A percentile compares a stretch with the other conserved stretches of the same genome.
Evolutionary conservation across 92 coral and sea anemone species (phyloP).

Genomic region (Metridium senile): DNA sequence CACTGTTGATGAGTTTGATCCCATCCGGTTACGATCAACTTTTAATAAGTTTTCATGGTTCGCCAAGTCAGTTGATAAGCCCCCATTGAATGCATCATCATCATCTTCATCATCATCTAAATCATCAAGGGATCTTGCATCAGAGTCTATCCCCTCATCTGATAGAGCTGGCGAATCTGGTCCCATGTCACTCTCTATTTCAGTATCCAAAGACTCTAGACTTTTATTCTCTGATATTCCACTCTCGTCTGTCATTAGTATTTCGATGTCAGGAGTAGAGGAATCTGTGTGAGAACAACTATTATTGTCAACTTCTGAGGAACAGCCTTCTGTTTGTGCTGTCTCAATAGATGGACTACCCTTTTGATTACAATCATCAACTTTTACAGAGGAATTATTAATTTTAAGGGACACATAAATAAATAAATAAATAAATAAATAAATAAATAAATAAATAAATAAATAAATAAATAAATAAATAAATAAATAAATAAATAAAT

Average conservation of each 20-base stretch:
- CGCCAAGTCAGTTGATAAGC: not conserved
- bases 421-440: no score
- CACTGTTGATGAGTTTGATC: slow-evolving; percentile 82
- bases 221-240: slow-evolving; percentile 65
- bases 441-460: no score
- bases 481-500: no score
- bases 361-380: no score
- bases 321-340: not conserved
- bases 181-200: slow-evolving; percentile 24
- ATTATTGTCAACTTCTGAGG: not conserved
- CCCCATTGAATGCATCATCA: slow-evolving; percentile 13
- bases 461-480: no score
- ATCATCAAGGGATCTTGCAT: slow-evolving; percentile 64
- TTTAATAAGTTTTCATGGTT: slow-evolving; percentile 54
- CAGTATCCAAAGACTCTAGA: slow-evolving; percentile 60
- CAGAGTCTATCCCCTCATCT: slow-evolving; percentile 81
- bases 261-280: slow-evolving; percentile 61
- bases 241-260: slow-evolving; percentile 70
- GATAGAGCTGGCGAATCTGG: slow-evolving; percentile 49
- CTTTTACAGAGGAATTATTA: no score
- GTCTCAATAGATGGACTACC: not conserved
- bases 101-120: slow-evolving; percentile 62
- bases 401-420: no score
- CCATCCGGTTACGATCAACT: slow-evolving; percentile 60
- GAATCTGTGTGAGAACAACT: not conserved